Percentiles rank a stretch among this genome's conserved stretches.
Conservation (phyloP, 2,888 invertebrate genomes). For the Chrysomela aeneicollis region DNA sequence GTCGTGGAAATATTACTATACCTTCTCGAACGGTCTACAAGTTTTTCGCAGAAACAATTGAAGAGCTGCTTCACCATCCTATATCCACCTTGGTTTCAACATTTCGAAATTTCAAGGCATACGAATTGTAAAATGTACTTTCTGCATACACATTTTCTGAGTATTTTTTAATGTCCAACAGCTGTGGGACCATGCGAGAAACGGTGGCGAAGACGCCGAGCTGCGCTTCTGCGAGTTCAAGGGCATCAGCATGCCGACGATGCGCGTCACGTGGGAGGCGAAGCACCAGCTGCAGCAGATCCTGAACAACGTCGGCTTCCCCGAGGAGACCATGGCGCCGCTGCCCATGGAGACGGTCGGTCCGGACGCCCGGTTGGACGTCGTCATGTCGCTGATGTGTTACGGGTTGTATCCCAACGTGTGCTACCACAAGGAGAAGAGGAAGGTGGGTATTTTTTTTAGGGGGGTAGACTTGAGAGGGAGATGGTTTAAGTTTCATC, state of each 20-base stretch:
- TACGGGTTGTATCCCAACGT: constrained; percentile 97
- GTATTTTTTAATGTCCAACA: constrained; percentile 41
- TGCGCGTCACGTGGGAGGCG: constrained; percentile 92
- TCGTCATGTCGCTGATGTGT: constrained; percentile 84
- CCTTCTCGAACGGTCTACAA: too few species aligned
- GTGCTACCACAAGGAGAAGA: constrained; percentile 92
- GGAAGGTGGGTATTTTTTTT: constrained; percentile 72
- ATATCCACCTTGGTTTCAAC: too few species aligned
- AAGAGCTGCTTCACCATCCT: too few species aligned
- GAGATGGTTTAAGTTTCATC: not conserved
- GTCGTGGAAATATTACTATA: too few species aligned
- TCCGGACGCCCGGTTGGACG: constrained; percentile 81
- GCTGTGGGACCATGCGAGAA: constrained; percentile 76
- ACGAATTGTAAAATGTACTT: too few species aligned
- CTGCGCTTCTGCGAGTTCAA: constrained; percentile 89
- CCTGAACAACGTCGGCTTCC: constrained; percentile 80
- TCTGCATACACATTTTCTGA: constrained; percentile 5
- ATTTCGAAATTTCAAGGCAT: too few species aligned
- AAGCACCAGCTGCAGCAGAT: constrained; percentile 72
- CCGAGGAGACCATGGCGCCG: constrained; percentile 84
- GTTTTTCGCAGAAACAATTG: too few species aligned
- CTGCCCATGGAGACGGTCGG: constrained; percentile 78
- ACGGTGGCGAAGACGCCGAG: constrained; percentile 79
- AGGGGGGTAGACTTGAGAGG: too few species aligned
- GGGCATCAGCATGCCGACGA: constrained; percentile 84